phyloP scores from a whole-genome alignment of 1,140 invertebrate genomes.

The Polyergus mexicanus region DNA sequence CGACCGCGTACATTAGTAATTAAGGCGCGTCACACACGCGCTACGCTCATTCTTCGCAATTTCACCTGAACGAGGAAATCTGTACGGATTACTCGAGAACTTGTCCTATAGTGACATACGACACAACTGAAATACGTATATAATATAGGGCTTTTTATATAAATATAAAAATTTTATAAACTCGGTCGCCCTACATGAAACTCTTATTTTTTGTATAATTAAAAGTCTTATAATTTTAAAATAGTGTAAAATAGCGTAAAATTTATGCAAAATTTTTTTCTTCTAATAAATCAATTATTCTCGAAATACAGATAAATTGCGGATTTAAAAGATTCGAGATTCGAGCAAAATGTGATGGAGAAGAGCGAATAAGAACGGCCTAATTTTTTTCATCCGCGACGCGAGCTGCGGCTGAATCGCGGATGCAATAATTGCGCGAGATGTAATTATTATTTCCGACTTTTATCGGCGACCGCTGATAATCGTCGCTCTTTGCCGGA shows the following conservation, averaged over 20 bases:
- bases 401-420: constrained; percentile 30
- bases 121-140: not conserved
- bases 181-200: not conserved
- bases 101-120: not conserved
- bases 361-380: not conserved
- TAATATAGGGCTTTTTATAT: too few relatives aligned
- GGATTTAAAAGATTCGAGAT: not conserved
- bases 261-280: not conserved
- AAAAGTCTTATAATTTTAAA: constrained; percentile 4
- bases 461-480: constrained; percentile 45
- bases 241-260: not conserved
- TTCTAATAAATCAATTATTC: not conserved
- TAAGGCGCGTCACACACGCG: not conserved
- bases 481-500: constrained; percentile 47
- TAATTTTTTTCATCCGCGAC: constrained; percentile 11
- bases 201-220: not conserved
- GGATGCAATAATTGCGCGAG: constrained; percentile 55
- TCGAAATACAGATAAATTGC: not conserved
- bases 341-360: not conserved
- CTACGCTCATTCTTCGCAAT: not conserved
- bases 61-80: not conserved
- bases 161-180: too few relatives aligned
- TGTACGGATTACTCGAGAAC: not conserved
- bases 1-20: constrained; percentile 28
- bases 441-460: constrained; percentile 73